Evolutionary conservation across 2,888 invertebrate species (phyloP), one percentile per base, ranked within the genome.

Genomic region (Epinotia demarniana): DNA sequence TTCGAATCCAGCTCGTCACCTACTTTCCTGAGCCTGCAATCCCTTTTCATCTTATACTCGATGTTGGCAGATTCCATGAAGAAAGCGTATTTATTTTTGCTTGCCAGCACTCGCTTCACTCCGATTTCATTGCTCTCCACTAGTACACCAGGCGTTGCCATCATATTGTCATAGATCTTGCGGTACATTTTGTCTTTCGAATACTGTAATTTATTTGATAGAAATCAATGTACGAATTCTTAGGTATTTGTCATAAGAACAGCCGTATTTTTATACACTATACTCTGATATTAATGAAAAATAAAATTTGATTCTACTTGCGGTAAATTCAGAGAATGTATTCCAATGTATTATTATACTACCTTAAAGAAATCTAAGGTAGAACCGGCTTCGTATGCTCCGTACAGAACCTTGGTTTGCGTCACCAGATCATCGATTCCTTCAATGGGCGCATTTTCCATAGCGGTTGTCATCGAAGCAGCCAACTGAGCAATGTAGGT

Each of bases 11-110:
- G 94, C 85, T 96, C 95, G 11, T 96, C 96, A 1, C 98, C 98
- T 60, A 98, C 96, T 93, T 97, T 96, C 61, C 95, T 96, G 66
- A 99, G 95, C 43, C 97, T 95, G 88, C 99, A 99, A 80, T 97
- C 95, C 77, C 97, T 94, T 89, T 97, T 97, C 79, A 97, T 95
- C 83, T 97, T 97, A 90, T 99, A 99, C 86, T 99, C 98, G 82
- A 99, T 96, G 19, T 97, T 96, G 8, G 98, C 97, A 43, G 98
- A 99, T 92, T 99, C 99, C 98, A 99, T 99, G 78, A 99, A 95
- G 89, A 98, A 99, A 5, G 99, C 99, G 89, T 98, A 99, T 80
- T 94, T 91, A 53, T 86, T 89, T 69, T 86, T 87, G 49, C 90
- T 87, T 2, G 84, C 86, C 0, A 95, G 83, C 0, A 99, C 99